Evolutionary conservation across 1,140 invertebrate species (phyloP).

Genomic region (Drosophila ficusphila): DNA sequence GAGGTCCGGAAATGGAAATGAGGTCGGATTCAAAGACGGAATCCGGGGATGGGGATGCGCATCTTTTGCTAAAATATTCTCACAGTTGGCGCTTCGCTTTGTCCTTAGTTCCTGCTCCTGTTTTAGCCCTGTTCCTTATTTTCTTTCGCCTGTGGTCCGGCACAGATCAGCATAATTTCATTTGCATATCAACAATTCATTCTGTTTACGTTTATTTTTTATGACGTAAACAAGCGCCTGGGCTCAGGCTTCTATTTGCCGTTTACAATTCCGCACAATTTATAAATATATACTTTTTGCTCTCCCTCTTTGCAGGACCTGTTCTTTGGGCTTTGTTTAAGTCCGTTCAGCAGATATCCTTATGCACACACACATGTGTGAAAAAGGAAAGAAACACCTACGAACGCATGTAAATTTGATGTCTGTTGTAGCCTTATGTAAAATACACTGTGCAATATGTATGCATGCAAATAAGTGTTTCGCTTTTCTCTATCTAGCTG

Average conservation of each 20-base stretch:
- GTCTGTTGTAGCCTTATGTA: constrained; percentile 37
- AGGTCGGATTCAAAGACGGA: constrained; percentile 13
- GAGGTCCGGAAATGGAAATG: constrained; percentile 35
- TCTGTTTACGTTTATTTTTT: constrained; percentile 67
- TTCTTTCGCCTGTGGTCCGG: constrained; percentile 29
- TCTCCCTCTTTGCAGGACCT: constrained; percentile 15
- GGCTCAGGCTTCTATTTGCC: constrained; percentile 28
- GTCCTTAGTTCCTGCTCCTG: constrained; percentile 9
- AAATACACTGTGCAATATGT: constrained; percentile 44
- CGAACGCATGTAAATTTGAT: constrained; percentile 48
- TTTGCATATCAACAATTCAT: constrained; percentile 68
- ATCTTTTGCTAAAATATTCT: constrained; percentile 36
- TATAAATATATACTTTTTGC: constrained; percentile 14
- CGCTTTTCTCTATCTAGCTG: constrained; percentile 3
- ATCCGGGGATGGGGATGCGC: not conserved
- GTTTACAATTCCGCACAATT: constrained; percentile 43
- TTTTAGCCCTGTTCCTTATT: constrained; percentile 1
- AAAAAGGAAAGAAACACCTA: constrained; percentile 26
- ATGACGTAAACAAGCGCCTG: constrained; percentile 50
- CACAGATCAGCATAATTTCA: constrained; percentile 65
- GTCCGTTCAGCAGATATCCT: constrained; percentile 24
- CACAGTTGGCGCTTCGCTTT: constrained; percentile 29
- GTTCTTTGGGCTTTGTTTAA: constrained; percentile 19
- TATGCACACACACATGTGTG: not conserved
- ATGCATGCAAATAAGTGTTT: constrained; percentile 48